A percentile compares a stretch with the other conserved stretches of the same genome.
These are phyloP conservation scores for Tinea trinotella DNA, from an alignment of 2,888 invertebrate genomes.

Conservation along the genomic window DNA sequence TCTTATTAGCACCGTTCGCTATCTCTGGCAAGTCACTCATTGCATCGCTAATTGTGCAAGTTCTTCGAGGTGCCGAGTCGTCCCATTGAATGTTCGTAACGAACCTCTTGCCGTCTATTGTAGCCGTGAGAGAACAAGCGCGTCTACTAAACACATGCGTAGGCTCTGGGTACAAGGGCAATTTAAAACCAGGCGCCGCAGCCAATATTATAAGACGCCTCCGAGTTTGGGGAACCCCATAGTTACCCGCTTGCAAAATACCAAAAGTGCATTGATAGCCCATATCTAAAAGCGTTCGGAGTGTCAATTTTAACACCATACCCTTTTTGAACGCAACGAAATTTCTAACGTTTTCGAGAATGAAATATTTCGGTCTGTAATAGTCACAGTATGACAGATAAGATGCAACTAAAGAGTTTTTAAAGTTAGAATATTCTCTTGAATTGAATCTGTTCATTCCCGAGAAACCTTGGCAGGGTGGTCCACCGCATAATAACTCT, in stretches of 20 bases:
- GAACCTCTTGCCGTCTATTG: conserved; percentile 61
- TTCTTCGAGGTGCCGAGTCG: conserved; percentile 81
- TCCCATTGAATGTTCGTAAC: conserved; percentile 73
- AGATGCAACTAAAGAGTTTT: conserved; percentile 87
- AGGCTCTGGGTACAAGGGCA: conserved; percentile 86
- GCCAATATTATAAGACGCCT: conserved; percentile 85
- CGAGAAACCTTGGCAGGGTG: conserved; percentile 92
- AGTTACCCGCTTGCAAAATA: conserved; percentile 88
- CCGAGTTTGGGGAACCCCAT: conserved; percentile 87
- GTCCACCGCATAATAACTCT: conserved; percentile 87
- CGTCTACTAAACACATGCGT: conserved; percentile 81
- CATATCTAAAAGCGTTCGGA: conserved; percentile 83
- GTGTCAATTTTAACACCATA: conserved; percentile 85
- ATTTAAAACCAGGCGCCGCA: conserved; percentile 81
- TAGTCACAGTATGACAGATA: conserved; percentile 89
- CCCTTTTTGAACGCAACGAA: conserved; percentile 87
- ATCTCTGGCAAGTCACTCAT: conserved; percentile 87
- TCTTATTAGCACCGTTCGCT: conserved; percentile 77
- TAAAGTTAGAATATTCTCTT: conserved; percentile 86
- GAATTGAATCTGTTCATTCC: conserved; percentile 92
- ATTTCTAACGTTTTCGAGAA: conserved; percentile 89
- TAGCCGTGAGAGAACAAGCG: conserved; percentile 72
- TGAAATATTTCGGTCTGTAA: conserved; percentile 86
- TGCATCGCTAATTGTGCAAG: conserved; percentile 85
- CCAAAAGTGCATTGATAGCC: conserved; percentile 92